phyloP scores from a whole-genome alignment of 2,888 invertebrate species.

The Herminia tarsipennalis region DNA sequence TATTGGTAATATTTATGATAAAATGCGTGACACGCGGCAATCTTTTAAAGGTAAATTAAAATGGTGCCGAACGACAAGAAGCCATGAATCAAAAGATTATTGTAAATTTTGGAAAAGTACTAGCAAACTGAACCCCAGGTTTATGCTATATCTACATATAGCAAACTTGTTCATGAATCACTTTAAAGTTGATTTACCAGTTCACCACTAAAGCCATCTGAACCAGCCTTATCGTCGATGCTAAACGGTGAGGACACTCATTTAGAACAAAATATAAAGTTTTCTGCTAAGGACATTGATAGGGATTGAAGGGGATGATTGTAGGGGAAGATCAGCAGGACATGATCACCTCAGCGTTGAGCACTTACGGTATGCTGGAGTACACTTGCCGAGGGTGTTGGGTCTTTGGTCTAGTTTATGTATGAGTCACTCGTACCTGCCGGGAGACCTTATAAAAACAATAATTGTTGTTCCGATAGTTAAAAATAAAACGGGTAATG shows the following conservation, averaged over 20 bases:
- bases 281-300: background rate
- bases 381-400: slow-evolving; percentile 8
- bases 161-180: slow-evolving; percentile 6
- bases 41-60: background rate
- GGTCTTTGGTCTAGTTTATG: slow-evolving; percentile 8
- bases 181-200: slow-evolving; percentile 1
- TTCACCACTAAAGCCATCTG: slow-evolving; percentile 1
- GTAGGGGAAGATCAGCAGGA: background rate
- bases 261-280: slow-evolving; percentile 3
- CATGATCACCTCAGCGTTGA: background rate
- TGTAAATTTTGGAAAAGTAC: slow-evolving; percentile 16
- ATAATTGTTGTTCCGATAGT: too few relatives aligned
- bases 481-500: too few relatives aligned
- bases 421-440: slow-evolving; percentile 12
- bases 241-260: background rate
- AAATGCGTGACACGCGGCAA: slow-evolving; percentile 1
- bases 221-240: background rate
- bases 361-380: slow-evolving; percentile 7
- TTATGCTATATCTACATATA: slow-evolving; percentile 5
- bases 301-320: background rate
- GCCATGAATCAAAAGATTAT: slow-evolving; percentile 7
- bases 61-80: slow-evolving; percentile 5
- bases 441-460: slow-evolving; percentile 8
- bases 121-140: slow-evolving; percentile 3
- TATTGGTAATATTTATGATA: slow-evolving; percentile 1